These are phyloP conservation scores for Tringa solitaria DNA, from an alignment of 2,113 vertebrate species.

Conservation along the genomic window DNA sequence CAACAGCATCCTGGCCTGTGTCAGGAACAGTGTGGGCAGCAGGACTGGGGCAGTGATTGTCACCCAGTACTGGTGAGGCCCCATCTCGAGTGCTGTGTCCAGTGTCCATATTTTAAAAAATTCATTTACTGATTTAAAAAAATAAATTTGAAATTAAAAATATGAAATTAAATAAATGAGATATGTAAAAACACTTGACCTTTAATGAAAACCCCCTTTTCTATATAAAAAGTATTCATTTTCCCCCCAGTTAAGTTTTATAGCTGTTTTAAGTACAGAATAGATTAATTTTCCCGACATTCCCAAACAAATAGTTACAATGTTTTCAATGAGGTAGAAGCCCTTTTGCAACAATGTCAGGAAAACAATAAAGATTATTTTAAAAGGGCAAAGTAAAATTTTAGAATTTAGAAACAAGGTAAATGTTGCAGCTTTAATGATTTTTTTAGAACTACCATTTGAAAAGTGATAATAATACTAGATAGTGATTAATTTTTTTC, in stretches of 20 bases:
- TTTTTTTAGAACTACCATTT: not conserved
- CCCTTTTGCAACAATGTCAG: not conserved
- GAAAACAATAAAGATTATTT: not conserved
- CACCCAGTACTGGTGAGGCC: too few species aligned
- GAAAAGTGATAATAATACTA: not conserved
- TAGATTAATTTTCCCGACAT: not conserved
- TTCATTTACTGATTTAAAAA: not conserved
- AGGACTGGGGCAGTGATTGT: too few species aligned
- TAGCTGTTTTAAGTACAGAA: not conserved
- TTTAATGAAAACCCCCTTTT: fast-evolving
- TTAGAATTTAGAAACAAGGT: not conserved
- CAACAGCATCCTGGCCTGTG: too few species aligned
- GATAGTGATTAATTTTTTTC: not conserved
- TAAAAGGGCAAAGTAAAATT: not conserved
- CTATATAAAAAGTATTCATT: not conserved
- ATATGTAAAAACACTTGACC: not conserved
- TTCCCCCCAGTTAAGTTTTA: not conserved
- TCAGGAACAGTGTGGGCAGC: too few species aligned
- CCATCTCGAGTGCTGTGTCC: too few species aligned
- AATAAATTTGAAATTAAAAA: not conserved
- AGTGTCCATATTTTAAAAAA: not conserved
- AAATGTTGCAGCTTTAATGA: not conserved
- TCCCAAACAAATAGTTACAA: not conserved
- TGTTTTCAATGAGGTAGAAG: not conserved
- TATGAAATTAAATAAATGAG: not conserved